A percentile compares a stretch with the other conserved stretches of the same genome.
Conservation (phyloP, 2,888 invertebrate genomes). For the Lissonota sp. region DNA sequence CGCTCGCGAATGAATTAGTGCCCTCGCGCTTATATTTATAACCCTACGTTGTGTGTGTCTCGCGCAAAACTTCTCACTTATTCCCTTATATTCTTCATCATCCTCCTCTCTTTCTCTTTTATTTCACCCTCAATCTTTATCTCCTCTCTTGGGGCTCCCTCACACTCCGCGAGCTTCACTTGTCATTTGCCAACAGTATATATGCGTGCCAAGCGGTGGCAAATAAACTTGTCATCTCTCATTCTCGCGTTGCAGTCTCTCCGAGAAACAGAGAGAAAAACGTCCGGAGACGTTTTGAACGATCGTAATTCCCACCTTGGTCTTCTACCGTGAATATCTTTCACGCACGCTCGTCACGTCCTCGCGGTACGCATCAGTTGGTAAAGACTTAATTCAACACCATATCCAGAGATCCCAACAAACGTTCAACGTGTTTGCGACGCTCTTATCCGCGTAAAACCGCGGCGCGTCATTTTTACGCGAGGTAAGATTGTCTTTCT, state of each 20-base stretch:
- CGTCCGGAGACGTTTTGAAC: conserved; percentile 24
- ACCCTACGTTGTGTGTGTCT: conserved; percentile 66
- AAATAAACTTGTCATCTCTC: conserved; percentile 64
- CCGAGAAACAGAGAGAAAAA: conserved; percentile 36
- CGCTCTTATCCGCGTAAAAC: conserved; percentile 23
- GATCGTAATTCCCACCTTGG: conserved; percentile 62
- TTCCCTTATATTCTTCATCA: conserved; percentile 34
- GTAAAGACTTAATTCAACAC: conserved; percentile 61
- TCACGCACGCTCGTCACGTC: conserved; percentile 29
- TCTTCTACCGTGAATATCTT: conserved; percentile 30
- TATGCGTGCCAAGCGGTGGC: conserved; percentile 42
- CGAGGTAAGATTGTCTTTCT: background rate
- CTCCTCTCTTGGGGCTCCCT: conserved; percentile 59
- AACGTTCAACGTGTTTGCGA: conserved; percentile 32
- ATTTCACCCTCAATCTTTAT: conserved; percentile 54
- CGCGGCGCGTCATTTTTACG: background rate
- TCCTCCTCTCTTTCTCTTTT: conserved; percentile 4
- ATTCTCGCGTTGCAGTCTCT: conserved; percentile 50
- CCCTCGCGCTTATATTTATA: conserved; percentile 59
- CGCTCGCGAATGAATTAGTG: conserved; percentile 71
- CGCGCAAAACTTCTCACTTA: conserved; percentile 62
- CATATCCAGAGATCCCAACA: conserved; percentile 33
- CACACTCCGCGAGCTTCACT: conserved; percentile 56
- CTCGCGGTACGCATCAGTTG: conserved; percentile 27
- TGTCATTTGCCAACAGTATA: conserved; percentile 53